Evolutionary conservation across 35 echinoderm and acorn worm genomes (phyloP), one percentile per base, ranked within the genome.

Genomic region (Apostichopus parvimensis): DNA sequence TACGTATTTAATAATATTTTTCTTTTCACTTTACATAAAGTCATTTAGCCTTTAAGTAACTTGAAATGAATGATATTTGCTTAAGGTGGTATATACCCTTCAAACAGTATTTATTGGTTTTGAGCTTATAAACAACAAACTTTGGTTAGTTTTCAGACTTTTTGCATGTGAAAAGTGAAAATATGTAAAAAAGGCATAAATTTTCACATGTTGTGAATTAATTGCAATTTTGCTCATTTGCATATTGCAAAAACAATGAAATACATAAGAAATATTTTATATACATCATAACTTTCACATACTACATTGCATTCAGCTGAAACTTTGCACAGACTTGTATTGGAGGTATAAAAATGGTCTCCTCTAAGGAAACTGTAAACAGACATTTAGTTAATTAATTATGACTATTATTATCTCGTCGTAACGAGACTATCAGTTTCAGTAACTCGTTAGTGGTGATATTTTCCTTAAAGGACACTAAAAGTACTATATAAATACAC

Each of bases 91-190:
- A 77, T 18, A 77, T 77, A 77, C 75, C 75, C 75, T 18, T 77
- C 7, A 77, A 77, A 28, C 75, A 9, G 75, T 77, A 18, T 14
- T 77, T 14, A 22, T 28, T 77, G 75, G 9, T 9, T 77, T 77
- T 77, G 75, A 17, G 75, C 75, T 17, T 77, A 77, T 77, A 17
- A 77, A 77, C 75, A 77, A 17, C 75, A 77, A 77, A 77, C 9
- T 14, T 22, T 77, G 9, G 75, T 17, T 77, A 72, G 75, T 77
- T 77, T 77, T 77, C 75, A 14, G 75, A 77, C 75, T 20, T 77
- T 77, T 77, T 77, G 75, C 75, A 77, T 22, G 75, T 77, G 25
- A 77, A 77, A 77, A 72, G 68, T 72, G 68, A 72, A 72, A 72
- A 72, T 20, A 28, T 28, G 26, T 28, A 28, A 28, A 28, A 28